Evolutionary conservation across 2,113 vertebrate genomes (phyloP), one percentile per base, ranked within the genome.

Genomic region (Oryctolagus cuniculus): DNA sequence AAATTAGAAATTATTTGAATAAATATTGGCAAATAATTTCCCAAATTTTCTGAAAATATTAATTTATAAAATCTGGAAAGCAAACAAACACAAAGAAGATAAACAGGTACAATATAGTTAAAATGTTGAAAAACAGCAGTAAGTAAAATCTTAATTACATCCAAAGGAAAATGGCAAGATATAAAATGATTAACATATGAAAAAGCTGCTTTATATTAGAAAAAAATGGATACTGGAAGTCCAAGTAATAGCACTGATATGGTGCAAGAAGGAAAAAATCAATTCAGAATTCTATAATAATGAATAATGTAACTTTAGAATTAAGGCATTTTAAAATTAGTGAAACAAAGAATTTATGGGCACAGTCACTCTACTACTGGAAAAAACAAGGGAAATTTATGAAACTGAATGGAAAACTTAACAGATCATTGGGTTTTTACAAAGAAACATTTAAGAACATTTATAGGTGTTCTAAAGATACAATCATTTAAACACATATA

Each of bases 161-260:
- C 51, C 8, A 69, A 49, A 82, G 38, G 61, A 87, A 66, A 63
- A 27, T 63, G 77, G 22, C 12, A n/a, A 25, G 51, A 53, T 53
- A 27, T 5, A 34, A 2, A 3, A 15, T 9, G 25, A 61, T 31
- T 44, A n/a, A 11, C 22, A 12, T 11, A n/a, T 34, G 17, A 81
- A 83, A 9, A 17, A 9, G n/a, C 19, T 53, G 27, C 36, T 21
- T 77, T 82, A 10, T 53, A 3, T 1, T 63, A 51, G 63, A 51
- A 51, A 91, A 8, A 3, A 49, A 10, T 21, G 6, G 19, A 64
- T 2, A 16, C 11, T 13, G 61, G 4, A n/a, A 67, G 15, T 51
- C 31, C 51, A 15, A 36, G 0, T 4, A 34, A 24, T 0, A 3
- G 6, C 36, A 34, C 9, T 21, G 13, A 4, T 6, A 21, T 25